phyloP scores from a whole-genome alignment of 2,113 vertebrate genomes.

The Malaclemys terrapin region DNA sequence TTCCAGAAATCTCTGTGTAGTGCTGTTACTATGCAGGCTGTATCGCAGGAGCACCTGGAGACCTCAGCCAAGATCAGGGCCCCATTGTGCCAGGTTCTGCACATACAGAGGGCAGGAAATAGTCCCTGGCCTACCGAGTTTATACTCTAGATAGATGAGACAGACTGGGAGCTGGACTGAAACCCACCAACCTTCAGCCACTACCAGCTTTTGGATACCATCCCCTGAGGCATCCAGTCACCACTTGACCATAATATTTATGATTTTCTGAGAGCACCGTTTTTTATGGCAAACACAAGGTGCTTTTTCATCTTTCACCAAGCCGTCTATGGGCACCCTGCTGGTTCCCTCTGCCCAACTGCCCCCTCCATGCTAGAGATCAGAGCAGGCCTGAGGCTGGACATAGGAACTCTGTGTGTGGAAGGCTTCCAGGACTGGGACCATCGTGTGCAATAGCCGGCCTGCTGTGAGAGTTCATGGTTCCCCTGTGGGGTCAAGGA shows the following conservation, averaged over 20 bases:
- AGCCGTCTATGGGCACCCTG: background rate
- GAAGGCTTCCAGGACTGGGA: background rate
- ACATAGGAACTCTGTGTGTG: background rate
- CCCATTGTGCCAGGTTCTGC: accelerated
- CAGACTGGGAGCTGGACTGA: accelerated
- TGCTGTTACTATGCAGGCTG: background rate
- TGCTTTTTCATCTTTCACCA: background rate
- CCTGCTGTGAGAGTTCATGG: background rate
- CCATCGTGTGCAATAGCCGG: background rate
- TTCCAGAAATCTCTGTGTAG: background rate
- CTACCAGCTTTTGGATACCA: background rate
- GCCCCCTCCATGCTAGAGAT: background rate
- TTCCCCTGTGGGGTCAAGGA: background rate
- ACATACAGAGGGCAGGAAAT: background rate
- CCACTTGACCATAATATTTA: background rate
- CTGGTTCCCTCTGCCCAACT: background rate
- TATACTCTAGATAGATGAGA: background rate
- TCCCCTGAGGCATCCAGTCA: background rate
- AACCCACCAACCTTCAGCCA: background rate
- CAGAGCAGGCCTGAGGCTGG: background rate
- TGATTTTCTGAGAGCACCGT: background rate
- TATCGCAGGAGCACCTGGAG: accelerated
- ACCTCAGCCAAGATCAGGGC: background rate
- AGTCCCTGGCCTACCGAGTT: background rate
- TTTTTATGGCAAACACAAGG: background rate